Evolutionary conservation across 2,888 invertebrate genomes (phyloP), one percentile per base, ranked within the genome.

Genomic region (Pecten maximus): DNA sequence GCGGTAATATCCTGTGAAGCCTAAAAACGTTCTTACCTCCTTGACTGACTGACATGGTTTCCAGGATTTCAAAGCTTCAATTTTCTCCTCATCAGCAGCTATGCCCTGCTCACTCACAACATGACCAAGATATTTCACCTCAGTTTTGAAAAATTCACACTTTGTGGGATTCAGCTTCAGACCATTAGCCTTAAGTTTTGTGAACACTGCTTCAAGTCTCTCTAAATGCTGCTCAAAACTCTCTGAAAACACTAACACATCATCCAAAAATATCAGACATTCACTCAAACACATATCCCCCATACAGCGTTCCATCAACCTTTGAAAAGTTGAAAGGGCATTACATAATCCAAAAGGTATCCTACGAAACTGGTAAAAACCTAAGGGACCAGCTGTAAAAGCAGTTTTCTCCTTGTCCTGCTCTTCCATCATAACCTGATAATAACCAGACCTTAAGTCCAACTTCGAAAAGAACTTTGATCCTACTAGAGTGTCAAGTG

Each of bases 241-340:
- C n/a, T 60, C 39, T 23, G 87, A 88, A 60, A 90, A 91, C n/a
- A 89, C 89, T 10, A 91, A 40, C 0, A 91, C 87, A 50, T 91
- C 91, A 87, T 91, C 91, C 0, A 90, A 40, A 54, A 88, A 91
- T 35, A 91, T 44, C 35, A 91, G 40, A 50, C 89, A 88, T 28
- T 87, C 40, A n/a, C 54, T 19, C 39, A 89, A 54, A 40, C 88
- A 87, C 40, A 91, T 40, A 35, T 89, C 91, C 15, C 88, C 87
- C 89, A 91, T 89, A 23, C 87, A 48, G 4, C 35, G 19, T 86
- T 92, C 92, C 91, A 91, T 91, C 0, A 92, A 40, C n/a, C 91
- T n/a, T 50, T 92, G 91, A n/a, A 92, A 92, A 1, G 91, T 91
- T 12, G 91, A 88, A 8, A 89, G 91, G 16, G 92, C 91, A 60